Percentiles rank a stretch among this genome's conserved stretches.
These are phyloP conservation scores for Caenorhabditis afra DNA, from an alignment of 2,888 invertebrate species.

Conservation along the genomic window DNA sequence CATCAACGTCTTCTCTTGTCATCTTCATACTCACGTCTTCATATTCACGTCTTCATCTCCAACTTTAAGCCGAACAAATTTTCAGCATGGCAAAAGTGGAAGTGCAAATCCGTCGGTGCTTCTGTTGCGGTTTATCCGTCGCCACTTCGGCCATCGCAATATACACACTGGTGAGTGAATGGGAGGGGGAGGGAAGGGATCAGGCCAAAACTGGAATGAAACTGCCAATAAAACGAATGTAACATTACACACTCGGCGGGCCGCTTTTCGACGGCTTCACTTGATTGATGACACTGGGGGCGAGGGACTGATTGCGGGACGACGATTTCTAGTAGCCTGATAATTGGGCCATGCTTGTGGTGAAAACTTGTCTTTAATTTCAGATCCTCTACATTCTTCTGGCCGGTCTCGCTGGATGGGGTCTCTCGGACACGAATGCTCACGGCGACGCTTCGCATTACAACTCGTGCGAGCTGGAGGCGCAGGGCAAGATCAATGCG, in stretches of 20 bases:
- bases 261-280: not conserved
- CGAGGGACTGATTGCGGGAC: not conserved
- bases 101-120: slow-evolving; percentile 79
- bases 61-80: too few relatives aligned
- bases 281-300: slow-evolving; percentile 1
- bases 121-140: slow-evolving; percentile 79
- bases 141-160: slow-evolving; percentile 78
- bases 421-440: slow-evolving; percentile 73
- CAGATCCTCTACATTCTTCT: slow-evolving; percentile 78
- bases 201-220: not conserved
- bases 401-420: slow-evolving; percentile 75
- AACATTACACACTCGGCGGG: slow-evolving; percentile 6
- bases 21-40: too few relatives aligned
- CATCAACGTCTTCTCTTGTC: not conserved
- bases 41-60: too few relatives aligned
- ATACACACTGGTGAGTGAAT: slow-evolving; percentile 79
- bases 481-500: slow-evolving; percentile 77
- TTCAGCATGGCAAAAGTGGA: slow-evolving; percentile 75
- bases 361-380: slow-evolving; percentile 18
- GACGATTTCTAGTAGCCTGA: too few relatives aligned
- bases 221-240: slow-evolving; percentile 15
- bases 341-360: not conserved
- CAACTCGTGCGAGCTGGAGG: slow-evolving; percentile 77
- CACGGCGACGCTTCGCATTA: slow-evolving; percentile 77
- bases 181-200: too few relatives aligned